phyloP scores from a whole-genome alignment of 2,113 vertebrate species.

The Pelmatolapia mariae region DNA sequence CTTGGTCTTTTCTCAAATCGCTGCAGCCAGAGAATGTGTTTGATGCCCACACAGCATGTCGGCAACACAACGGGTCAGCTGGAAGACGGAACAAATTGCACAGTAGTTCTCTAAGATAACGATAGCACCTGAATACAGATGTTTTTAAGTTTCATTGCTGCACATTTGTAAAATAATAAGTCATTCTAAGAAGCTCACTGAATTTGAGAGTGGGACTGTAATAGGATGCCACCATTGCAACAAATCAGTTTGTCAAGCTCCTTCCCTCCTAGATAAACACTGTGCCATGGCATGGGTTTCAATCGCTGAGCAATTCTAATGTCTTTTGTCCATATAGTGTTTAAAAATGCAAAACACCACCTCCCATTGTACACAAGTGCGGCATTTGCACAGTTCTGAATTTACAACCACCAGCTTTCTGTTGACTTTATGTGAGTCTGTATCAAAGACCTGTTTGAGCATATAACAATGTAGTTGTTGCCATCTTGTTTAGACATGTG shows the following conservation, averaged over 20 bases:
- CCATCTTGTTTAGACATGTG: background rate
- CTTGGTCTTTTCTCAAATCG: background rate
- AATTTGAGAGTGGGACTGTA: background rate
- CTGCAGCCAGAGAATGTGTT: background rate
- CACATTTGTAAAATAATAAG: background rate
- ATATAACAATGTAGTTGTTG: background rate
- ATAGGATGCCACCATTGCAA: background rate
- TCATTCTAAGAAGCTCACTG: background rate
- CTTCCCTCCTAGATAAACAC: background rate
- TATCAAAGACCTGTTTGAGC: background rate
- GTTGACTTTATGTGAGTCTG: background rate
- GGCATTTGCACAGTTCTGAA: background rate
- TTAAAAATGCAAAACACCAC: background rate
- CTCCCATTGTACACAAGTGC: background rate
- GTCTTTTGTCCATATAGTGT: background rate
- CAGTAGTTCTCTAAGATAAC: background rate
- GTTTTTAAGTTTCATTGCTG: background rate
- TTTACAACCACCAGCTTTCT: background rate
- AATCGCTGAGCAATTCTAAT: background rate
- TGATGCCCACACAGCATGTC: background rate
- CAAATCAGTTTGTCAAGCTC: background rate
- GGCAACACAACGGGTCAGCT: background rate
- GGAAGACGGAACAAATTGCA: background rate
- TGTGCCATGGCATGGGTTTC: background rate
- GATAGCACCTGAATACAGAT: background rate